phyloP scores from a whole-genome alignment of 23 tunicate species.

The Oikopleura vanhoeffeni region DNA sequence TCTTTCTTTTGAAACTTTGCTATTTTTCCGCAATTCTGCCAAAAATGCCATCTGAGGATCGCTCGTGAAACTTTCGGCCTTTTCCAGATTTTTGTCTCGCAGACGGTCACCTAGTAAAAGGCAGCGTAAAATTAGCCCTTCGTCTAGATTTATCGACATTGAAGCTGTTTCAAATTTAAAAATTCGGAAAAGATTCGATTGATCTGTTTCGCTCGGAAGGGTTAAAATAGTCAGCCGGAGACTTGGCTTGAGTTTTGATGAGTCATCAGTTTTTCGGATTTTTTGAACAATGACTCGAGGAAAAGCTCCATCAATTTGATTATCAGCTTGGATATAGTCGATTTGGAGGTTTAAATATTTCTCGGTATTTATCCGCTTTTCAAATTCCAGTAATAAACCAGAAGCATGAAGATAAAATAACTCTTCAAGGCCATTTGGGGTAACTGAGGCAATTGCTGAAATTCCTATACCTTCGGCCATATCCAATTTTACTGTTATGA shows the following conservation, averaged over 20 bases:
- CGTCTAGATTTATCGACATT: neutral
- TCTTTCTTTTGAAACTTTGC: neutral
- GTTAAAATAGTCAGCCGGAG: neutral
- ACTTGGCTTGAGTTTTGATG: neutral
- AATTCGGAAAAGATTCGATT: neutral
- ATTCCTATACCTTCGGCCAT: conserved; percentile 58
- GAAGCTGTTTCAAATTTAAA: neutral
- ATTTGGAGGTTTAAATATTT: neutral
- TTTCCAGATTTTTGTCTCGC: neutral
- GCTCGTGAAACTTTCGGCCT: neutral
- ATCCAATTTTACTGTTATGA: neutral
- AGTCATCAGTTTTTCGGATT: neutral
- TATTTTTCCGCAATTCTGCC: neutral
- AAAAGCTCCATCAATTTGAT: neutral
- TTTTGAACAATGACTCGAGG: neutral
- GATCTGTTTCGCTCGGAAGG: neutral
- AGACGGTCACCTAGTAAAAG: neutral
- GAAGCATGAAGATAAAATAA: conserved; percentile 46
- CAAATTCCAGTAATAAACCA: conserved; percentile 36
- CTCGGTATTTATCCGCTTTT: neutral
- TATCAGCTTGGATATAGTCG: neutral
- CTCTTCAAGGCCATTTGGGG: conserved; percentile 54
- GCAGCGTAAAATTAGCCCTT: conserved; percentile 1
- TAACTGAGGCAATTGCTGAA: conserved; percentile 22
- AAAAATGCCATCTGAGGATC: neutral